Conservation (phyloP, 2,113 vertebrate genomes). For the Merops nubicus region DNA sequence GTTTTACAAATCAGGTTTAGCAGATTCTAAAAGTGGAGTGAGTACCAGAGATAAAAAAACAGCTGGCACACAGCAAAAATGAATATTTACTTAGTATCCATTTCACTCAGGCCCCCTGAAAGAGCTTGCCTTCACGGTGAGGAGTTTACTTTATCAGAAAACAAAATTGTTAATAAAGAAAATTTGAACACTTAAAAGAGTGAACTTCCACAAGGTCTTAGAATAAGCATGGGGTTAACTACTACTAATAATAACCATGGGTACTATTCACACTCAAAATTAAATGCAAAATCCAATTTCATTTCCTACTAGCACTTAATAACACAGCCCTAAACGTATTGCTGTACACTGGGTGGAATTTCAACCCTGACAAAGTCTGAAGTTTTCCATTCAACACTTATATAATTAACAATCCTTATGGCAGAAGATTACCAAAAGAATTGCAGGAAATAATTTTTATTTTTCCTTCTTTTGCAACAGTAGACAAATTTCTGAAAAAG, state of each 20-base stretch:
- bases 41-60: neutral
- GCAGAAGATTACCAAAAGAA: neutral
- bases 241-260: neutral
- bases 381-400: neutral
- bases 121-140: neutral
- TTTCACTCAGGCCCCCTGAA: neutral
- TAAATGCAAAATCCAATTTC: neutral
- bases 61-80: neutral
- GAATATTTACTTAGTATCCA: neutral
- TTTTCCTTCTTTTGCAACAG: neutral
- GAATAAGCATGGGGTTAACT: neutral
- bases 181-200: neutral
- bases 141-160: neutral
- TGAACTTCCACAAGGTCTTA: neutral
- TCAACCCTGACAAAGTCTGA: neutral
- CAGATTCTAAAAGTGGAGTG: neutral
- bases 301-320: neutral
- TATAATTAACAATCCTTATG: neutral
- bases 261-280: neutral
- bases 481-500: neutral
- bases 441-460: neutral
- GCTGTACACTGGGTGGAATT: neutral
- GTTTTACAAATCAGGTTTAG: neutral
- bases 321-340: neutral
- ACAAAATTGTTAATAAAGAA: neutral